Percentiles rank a stretch among this genome's conserved stretches.
Evolutionary conservation across 2,888 invertebrate species (phyloP).

Genomic region (Leuctra nigra): DNA sequence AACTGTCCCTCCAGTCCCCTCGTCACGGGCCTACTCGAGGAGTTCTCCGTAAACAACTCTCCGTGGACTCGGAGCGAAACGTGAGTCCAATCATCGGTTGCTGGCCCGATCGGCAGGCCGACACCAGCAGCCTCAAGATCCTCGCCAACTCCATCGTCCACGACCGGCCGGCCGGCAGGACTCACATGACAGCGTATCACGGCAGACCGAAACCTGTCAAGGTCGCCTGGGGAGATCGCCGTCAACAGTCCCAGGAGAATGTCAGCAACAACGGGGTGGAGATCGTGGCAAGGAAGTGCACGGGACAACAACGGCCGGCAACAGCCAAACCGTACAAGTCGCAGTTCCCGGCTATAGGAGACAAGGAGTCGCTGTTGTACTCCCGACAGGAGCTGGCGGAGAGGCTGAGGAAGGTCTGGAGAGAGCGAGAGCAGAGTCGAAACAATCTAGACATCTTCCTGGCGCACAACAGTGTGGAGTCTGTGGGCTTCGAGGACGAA

Average conservation of each 20-base stretch:
- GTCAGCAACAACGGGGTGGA: background rate
- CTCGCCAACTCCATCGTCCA: background rate
- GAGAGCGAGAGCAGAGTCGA: slow-evolving; percentile 35
- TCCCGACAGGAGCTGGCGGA: slow-evolving; percentile 45
- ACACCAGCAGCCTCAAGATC: background rate
- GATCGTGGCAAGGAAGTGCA: background rate
- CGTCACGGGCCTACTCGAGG: background rate
- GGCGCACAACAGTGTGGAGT: slow-evolving; percentile 40
- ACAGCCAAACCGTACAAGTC: background rate
- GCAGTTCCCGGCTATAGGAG: background rate
- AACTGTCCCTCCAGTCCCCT: background rate
- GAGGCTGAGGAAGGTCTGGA: slow-evolving; percentile 45
- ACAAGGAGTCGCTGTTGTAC: slow-evolving; percentile 21
- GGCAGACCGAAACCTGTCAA: background rate
- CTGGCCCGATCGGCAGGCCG: background rate
- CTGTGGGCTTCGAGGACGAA: background rate
- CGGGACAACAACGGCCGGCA: background rate
- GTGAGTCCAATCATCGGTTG: background rate
- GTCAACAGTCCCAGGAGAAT: background rate
- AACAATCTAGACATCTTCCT: slow-evolving; percentile 44
- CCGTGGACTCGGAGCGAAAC: background rate
- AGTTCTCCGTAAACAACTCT: slow-evolving; percentile 6
- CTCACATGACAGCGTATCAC: background rate
- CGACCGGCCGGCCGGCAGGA: background rate
- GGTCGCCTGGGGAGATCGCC: background rate